Evolutionary conservation across 2,797 vertebrate genomes (phyloP), one percentile per base, ranked within the genome.

Genomic region (Enteromius viviparus): DNA sequence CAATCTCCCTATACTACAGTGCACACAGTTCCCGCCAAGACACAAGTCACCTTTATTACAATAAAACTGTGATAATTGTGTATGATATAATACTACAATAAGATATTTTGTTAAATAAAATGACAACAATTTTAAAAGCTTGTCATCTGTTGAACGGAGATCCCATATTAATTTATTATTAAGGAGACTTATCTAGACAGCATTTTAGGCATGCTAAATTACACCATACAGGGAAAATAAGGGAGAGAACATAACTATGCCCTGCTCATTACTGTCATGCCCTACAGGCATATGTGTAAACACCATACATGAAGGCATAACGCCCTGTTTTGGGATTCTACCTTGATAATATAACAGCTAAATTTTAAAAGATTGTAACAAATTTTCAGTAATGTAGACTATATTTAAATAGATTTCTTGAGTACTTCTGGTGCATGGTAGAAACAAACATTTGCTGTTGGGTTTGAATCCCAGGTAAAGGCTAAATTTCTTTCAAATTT

Each of bases 271-370:
- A 26, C 53, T 10, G 8, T 17, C 47, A 51, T 51, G 45, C 69
- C 69, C 15, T 71, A 49, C 26, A 15, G 45, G 42, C 34, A 76
- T 75, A 23, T 76, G 51, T 53, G 19, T 51, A 49, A 74, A 53
- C 70, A 74, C 29, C 68, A 70, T 26, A 45, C 26, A 7, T 72
- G 4, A 34, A 53, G 29, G 11, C 32, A 55, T 55, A 58, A 40
- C 12, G n/a, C 6, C 21, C n/a, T 37, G 29, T 37, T 75, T 75
- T 55, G 32, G 51, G 51, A 72, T 72, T 17, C 70, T 72, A 51
- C 70, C 26, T 74, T 53, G 26, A 51, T 14, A 14, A 53, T 34
- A 34, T 55, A n/a, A 51, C 71, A 55, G 6, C 32, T 15, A 55
- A 53, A 51, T 11, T 5, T 1, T 1, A 74, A 55, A 7, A 34